Conservation (phyloP, 2,113 vertebrate genomes). For the Recurvirostra avosetta region DNA sequence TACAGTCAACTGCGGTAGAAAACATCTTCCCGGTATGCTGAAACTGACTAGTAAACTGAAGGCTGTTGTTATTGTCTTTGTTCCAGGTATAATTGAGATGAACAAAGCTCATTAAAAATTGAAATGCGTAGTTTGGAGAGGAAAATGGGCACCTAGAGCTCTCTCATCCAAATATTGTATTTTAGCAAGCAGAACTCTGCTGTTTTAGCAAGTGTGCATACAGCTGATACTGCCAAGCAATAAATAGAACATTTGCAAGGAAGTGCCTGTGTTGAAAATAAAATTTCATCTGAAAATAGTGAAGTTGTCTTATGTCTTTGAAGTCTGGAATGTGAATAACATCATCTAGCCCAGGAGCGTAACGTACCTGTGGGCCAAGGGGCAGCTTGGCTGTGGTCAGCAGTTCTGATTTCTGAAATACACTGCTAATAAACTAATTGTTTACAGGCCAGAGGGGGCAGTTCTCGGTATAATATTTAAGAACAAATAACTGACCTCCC, state of each 20-base stretch:
- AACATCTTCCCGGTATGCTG: background rate
- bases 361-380: background rate
- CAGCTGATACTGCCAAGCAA: background rate
- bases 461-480: accelerated
- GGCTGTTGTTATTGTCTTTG: background rate
- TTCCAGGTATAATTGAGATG: background rate
- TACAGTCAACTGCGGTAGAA: background rate
- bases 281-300: background rate
- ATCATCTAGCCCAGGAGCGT: accelerated
- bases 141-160: background rate
- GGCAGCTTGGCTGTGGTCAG: background rate
- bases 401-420: background rate
- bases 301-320: background rate
- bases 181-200: background rate
- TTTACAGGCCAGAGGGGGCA: accelerated
- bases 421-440: accelerated
- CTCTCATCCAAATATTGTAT: background rate
- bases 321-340: accelerated
- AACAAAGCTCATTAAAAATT: background rate
- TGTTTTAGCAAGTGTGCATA: background rate
- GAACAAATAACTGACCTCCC: background rate
- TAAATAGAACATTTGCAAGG: background rate
- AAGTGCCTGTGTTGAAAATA: background rate
- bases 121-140: background rate
- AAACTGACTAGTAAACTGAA: background rate